A percentile compares a stretch with the other conserved stretches of the same genome.
Conservation (phyloP, 2,113 vertebrate species). For the Syrmaticus mikado region DNA sequence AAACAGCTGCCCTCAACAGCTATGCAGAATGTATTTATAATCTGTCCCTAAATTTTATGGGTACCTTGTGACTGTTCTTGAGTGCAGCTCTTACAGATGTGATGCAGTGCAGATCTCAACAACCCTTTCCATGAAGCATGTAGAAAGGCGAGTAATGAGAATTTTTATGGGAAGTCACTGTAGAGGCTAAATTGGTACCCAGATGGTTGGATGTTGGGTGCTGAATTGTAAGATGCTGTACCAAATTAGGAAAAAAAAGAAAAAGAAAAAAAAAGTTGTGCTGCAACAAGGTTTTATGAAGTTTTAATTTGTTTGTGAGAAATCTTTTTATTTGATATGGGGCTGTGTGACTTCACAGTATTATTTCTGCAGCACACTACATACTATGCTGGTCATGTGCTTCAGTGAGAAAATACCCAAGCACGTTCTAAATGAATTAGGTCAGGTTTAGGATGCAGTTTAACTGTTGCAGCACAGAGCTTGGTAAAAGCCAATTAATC, state of each 20-base stretch:
- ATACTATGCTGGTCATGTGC: not conserved
- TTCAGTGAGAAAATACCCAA: not conserved
- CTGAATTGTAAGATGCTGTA: not conserved
- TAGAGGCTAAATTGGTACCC: not conserved
- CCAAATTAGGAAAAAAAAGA: not conserved
- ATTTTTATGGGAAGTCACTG: fast-evolving
- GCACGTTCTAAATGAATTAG: not conserved
- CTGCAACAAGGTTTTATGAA: not conserved
- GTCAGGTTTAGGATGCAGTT: slow-evolving; percentile 21
- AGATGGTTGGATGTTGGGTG: not conserved
- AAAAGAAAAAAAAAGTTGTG: not conserved
- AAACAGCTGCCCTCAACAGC: not conserved
- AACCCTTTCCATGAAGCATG: not conserved
- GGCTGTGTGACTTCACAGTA: not conserved
- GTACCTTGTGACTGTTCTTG: not conserved
- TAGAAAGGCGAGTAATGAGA: not conserved
- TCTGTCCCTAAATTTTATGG: not conserved
- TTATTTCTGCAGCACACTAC: not conserved
- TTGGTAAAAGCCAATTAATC: slow-evolving; percentile 45
- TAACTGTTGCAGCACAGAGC: not conserved
- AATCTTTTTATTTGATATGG: not conserved
- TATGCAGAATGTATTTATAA: no score
- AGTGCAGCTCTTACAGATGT: not conserved
- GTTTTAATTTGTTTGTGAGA: not conserved
- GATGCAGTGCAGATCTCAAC: not conserved